A percentile compares a stretch with the other conserved stretches of the same genome.
These are phyloP conservation scores for Myiozetetes cayanensis DNA, from an alignment of 2,113 vertebrate genomes.

Conservation along the genomic window DNA sequence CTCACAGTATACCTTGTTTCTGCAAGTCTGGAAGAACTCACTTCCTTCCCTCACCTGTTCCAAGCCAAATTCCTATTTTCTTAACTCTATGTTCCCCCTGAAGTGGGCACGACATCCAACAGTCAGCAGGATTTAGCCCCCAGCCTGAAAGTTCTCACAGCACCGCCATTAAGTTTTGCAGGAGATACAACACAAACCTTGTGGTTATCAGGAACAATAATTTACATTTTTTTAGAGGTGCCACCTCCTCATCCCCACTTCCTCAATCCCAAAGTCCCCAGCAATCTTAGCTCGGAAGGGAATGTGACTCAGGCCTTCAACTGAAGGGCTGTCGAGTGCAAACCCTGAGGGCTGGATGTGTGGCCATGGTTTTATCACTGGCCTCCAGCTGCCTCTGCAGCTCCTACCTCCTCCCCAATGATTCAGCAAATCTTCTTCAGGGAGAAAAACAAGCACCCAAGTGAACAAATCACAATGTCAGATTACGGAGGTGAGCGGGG, in stretches of 20 bases:
- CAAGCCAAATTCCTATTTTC: neutral
- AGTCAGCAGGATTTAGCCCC: neutral
- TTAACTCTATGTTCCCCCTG: neutral
- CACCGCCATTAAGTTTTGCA: neutral
- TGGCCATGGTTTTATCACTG: constrained; percentile 64
- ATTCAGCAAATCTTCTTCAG: constrained; percentile 75
- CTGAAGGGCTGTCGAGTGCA: neutral
- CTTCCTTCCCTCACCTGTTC: neutral
- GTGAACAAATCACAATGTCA: constrained; percentile 79
- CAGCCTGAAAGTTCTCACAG: neutral
- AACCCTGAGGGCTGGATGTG: constrained; percentile 37
- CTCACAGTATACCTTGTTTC: neutral
- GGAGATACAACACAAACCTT: neutral
- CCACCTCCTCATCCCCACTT: neutral
- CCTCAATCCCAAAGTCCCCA: constrained; percentile 26
- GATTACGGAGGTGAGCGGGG: constrained; percentile 63
- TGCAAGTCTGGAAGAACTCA: neutral
- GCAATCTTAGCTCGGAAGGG: constrained; percentile 64
- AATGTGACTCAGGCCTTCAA: constrained; percentile 40
- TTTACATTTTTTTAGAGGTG: neutral
- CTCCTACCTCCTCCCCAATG: constrained; percentile 65
- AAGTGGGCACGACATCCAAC: neutral
- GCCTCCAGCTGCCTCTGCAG: constrained; percentile 61
- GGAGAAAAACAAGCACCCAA: constrained; percentile 57
- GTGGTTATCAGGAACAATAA: neutral